phyloP scores from a whole-genome alignment of 1,140 invertebrate species.

The Zophobas morio region DNA sequence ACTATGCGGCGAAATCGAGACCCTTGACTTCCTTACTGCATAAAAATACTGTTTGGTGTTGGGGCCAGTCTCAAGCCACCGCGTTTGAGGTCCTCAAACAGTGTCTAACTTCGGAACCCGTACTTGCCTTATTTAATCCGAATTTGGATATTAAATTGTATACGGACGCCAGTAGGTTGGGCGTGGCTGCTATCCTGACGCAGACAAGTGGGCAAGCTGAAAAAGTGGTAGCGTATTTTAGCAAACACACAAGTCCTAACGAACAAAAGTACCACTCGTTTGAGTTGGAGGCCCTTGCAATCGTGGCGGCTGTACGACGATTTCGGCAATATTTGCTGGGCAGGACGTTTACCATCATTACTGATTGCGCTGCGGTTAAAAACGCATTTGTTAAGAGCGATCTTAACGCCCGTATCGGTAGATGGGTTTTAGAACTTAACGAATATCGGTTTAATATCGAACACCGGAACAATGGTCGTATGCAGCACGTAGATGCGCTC shows the following conservation, averaged over 20 bases:
- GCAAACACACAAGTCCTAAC: constrained; percentile 51
- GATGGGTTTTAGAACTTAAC: not conserved
- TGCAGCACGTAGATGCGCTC: not conserved
- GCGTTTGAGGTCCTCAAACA: constrained; percentile 35
- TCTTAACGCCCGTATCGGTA: not conserved
- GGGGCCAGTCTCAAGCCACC: constrained; percentile 54
- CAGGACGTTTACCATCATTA: not conserved
- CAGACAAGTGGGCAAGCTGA: constrained; percentile 48
- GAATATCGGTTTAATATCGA: not conserved
- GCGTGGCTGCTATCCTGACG: constrained; percentile 56
- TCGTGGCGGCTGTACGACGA: constrained; percentile 51
- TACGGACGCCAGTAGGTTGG: constrained; percentile 17
- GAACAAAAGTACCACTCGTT: constrained; percentile 61
- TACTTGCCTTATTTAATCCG: constrained; percentile 61
- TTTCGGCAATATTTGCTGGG: constrained; percentile 17
- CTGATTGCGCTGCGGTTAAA: constrained; percentile 6
- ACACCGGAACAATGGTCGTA: not conserved
- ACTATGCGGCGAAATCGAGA: too few species aligned
- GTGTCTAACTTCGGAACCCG: not conserved
- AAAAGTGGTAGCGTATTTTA: constrained; percentile 62
- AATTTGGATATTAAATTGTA: constrained; percentile 55
- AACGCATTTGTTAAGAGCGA: constrained; percentile 1
- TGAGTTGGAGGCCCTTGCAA: constrained; percentile 59
- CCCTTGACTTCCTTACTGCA: not conserved
- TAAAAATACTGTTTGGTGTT: constrained; percentile 48